Base-by-base conservation (phyloP, 1,140 invertebrate genomes). In the Orussus abietinus region DNA sequence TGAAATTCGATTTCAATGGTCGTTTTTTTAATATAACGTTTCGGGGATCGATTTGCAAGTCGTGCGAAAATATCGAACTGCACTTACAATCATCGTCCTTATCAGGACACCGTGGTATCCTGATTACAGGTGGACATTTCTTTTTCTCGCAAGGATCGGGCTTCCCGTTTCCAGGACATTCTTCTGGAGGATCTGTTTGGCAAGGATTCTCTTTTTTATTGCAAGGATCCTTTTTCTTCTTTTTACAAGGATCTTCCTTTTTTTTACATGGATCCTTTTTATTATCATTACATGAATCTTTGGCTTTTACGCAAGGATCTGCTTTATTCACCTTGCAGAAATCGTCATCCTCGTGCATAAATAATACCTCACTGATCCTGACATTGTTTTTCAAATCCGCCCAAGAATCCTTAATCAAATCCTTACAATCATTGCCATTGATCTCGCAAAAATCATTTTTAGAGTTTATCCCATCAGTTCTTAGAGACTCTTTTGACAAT, bases 111-210 rank as follows among this genome's bases (percentile, higher is more conserved):
- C 9, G 30, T 3, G 49, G 42, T 14, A 36, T 31, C 26, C 39
- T 47, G 6, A 49, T 4, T 4, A 60, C 49, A 1, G 49, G 10
- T 1, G 50, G 34, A 37, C 57, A 58, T 4, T 42, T 5, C 26
- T 49, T 49, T 4, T 33, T 30, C 6, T n/a, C n/a, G n/a, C n/a
- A n/a, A n/a, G n/a, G n/a, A n/a, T n/a, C n/a, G n/a, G n/a, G n/a
- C n/a, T n/a, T n/a, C n/a, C n/a, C n/a, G n/a, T n/a, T n/a, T n/a
- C n/a, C n/a, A n/a, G n/a, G n/a, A n/a, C n/a, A n/a, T n/a, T n/a
- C n/a, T n/a, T n/a, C n/a, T n/a, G n/a, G n/a, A n/a, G n/a, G n/a
- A n/a, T n/a, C n/a, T n/a, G n/a, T n/a, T n/a, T n/a, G n/a, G n/a
- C n/a, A n/a, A n/a, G n/a, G n/a, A n/a, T n/a, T n/a, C 7, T 14